Conservation (phyloP, 2,797 vertebrate genomes). For the Phaenicophaeus curvirostris region DNA sequence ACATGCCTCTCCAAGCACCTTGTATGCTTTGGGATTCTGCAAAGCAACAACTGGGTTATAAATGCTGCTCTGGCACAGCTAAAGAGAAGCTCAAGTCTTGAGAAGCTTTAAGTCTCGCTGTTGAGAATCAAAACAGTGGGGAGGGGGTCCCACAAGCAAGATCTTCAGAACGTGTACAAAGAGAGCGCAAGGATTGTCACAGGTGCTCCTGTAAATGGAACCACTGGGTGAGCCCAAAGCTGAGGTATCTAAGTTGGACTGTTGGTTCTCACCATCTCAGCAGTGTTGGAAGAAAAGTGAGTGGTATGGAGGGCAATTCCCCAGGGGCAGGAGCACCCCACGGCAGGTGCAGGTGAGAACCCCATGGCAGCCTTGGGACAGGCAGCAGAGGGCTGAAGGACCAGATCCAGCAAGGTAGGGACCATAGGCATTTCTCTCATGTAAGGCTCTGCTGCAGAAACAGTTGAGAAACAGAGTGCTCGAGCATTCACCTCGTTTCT, state of each 20-base stretch:
- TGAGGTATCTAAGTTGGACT: neutral
- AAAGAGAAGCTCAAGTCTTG: neutral
- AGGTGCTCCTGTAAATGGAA: neutral
- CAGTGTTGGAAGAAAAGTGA: neutral
- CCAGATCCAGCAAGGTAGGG: neutral
- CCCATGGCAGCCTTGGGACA: neutral
- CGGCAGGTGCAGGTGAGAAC: neutral
- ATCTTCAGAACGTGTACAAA: neutral
- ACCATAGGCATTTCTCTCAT: rapidly evolving
- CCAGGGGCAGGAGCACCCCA: neutral
- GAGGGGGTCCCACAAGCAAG: neutral
- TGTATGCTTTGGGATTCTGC: neutral
- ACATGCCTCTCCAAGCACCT: neutral
- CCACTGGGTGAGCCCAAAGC: neutral
- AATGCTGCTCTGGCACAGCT: neutral
- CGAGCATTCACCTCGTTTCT: neutral
- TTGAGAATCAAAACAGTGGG: neutral
- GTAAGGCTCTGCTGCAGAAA: neutral
- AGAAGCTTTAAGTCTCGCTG: neutral
- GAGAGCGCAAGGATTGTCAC: rapidly evolving
- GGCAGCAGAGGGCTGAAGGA: neutral
- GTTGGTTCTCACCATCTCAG: neutral
- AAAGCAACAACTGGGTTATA: neutral
- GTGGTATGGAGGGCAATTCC: neutral
- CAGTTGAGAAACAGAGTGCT: neutral